A percentile compares a stretch with the other conserved stretches of the same genome.
These are phyloP conservation scores for Ornithoptera alexandrae DNA, from an alignment of 2,888 invertebrate species.

Conservation along the genomic window DNA sequence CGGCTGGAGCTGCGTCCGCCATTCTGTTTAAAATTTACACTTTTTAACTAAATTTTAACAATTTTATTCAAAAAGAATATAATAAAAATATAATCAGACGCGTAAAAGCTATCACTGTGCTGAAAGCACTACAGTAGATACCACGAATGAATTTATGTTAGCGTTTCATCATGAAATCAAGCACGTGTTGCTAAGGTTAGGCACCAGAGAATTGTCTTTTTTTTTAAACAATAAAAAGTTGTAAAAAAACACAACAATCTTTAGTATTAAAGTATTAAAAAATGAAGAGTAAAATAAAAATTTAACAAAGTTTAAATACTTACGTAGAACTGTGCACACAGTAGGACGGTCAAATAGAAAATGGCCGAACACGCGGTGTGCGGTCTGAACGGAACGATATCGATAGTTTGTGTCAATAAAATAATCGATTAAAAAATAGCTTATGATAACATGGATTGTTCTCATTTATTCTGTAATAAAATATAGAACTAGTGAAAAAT, in stretches of 20 bases:
- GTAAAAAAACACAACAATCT: conserved; percentile 1
- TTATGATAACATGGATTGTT: too few species aligned
- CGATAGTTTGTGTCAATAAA: neutral
- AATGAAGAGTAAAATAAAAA: neutral
- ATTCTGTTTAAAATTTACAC: conserved; percentile 80
- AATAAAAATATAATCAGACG: conserved; percentile 54
- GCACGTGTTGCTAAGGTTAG: conserved; percentile 59
- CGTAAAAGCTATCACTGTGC: conserved; percentile 69
- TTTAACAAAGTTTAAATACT: conserved; percentile 41
- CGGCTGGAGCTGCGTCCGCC: conserved; percentile 99
- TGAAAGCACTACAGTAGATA: conserved; percentile 71
- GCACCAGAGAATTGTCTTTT: neutral
- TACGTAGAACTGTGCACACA: conserved; percentile 72
- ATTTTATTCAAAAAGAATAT: neutral
- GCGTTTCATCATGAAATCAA: conserved; percentile 61
- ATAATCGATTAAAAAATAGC: neutral
- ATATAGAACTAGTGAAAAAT: too few species aligned
- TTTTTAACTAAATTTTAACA: neutral
- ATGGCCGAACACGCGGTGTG: conserved; percentile 52
- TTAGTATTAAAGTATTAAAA: neutral
- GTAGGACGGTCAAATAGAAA: conserved; percentile 70
- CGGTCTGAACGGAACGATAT: neutral
- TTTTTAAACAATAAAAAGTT: conserved; percentile 1
- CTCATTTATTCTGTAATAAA: too few species aligned
- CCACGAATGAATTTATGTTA: conserved; percentile 71